These are phyloP conservation scores for Litocranius walleri DNA, from an alignment of 2,113 vertebrate genomes.

Conservation along the genomic window DNA sequence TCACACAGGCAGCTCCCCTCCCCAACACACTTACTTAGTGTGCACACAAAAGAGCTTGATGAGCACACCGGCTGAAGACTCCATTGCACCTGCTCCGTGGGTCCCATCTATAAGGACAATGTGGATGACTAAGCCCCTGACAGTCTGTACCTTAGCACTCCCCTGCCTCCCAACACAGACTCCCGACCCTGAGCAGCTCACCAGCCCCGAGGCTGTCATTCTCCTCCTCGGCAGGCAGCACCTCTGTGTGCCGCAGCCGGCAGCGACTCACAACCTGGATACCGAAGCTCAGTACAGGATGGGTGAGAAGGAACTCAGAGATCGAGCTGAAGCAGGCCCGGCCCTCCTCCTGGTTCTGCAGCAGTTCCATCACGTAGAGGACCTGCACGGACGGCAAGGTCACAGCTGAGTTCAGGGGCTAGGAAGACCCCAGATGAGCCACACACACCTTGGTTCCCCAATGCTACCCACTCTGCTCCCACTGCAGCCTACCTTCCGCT, in stretches of 20 bases:
- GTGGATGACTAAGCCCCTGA: not conserved
- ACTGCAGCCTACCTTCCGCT: constrained; percentile 89
- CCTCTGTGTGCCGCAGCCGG: constrained; percentile 91
- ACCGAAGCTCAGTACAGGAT: constrained; percentile 96
- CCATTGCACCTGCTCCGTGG: constrained; percentile 86
- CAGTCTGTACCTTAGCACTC: not conserved
- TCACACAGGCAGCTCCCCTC: not conserved
- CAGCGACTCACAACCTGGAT: constrained; percentile 92
- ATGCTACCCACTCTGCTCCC: not conserved
- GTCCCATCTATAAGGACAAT: constrained; percentile 84
- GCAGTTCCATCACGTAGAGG: constrained; percentile 96
- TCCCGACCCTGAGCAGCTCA: constrained; percentile 60
- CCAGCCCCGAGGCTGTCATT: constrained; percentile 89
- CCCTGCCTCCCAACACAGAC: not conserved
- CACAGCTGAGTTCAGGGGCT: not conserved
- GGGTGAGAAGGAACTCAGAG: constrained; percentile 97
- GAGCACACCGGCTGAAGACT: constrained; percentile 92
- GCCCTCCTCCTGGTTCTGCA: constrained; percentile 94
- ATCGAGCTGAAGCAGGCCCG: constrained; percentile 95
- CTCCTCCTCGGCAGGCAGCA: constrained; percentile 94
- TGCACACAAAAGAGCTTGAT: constrained; percentile 99
- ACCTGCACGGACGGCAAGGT: constrained; percentile 80
- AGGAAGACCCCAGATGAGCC: not conserved
- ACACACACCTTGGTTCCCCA: not conserved
- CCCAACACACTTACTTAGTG: constrained; percentile 90